A percentile compares a stretch with the other conserved stretches of the same genome.
Evolutionary conservation across 1,140 invertebrate genomes (phyloP).

Genomic region (Hylaeus volcanicus): DNA sequence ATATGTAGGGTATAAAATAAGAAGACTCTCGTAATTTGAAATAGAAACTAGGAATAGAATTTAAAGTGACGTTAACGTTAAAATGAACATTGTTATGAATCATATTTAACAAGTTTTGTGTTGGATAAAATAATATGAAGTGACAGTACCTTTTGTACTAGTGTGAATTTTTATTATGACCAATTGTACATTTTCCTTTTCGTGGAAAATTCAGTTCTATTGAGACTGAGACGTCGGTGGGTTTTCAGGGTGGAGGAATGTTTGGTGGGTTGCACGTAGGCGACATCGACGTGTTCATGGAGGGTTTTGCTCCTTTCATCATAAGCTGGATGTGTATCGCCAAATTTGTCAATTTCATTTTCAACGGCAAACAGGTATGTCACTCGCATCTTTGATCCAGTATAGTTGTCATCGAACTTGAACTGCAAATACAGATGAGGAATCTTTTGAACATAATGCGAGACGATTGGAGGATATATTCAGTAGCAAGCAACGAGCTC

Average conservation of each 20-base stretch:
- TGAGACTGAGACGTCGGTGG: neutral
- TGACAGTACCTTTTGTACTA: no score
- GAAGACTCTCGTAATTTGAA: no score
- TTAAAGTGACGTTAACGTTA: no score
- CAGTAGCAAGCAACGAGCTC: slow-evolving; percentile 37
- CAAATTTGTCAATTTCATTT: slow-evolving; percentile 64
- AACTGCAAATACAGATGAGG: slow-evolving; percentile 53
- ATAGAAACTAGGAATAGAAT: no score
- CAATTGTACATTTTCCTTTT: no score
- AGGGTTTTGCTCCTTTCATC: slow-evolving; percentile 56
- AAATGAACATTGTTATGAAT: no score
- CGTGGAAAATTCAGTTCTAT: no score
- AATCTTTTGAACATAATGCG: slow-evolving; percentile 43
- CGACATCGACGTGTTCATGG: slow-evolving; percentile 55
- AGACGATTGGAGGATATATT: slow-evolving; percentile 55
- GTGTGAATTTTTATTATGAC: no score
- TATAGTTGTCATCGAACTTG: neutral
- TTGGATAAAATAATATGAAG: no score
- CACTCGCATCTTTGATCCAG: no score
- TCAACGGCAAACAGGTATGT: slow-evolving; percentile 57
- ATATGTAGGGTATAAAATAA: no score
- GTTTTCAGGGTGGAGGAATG: slow-evolving; percentile 58
- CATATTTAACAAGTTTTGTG: no score
- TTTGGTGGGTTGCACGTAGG: slow-evolving; percentile 32
- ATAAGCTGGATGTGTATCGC: slow-evolving; percentile 59